Base-by-base conservation (phyloP, 2,797 vertebrate genomes). In the Poecilia gillii region DNA sequence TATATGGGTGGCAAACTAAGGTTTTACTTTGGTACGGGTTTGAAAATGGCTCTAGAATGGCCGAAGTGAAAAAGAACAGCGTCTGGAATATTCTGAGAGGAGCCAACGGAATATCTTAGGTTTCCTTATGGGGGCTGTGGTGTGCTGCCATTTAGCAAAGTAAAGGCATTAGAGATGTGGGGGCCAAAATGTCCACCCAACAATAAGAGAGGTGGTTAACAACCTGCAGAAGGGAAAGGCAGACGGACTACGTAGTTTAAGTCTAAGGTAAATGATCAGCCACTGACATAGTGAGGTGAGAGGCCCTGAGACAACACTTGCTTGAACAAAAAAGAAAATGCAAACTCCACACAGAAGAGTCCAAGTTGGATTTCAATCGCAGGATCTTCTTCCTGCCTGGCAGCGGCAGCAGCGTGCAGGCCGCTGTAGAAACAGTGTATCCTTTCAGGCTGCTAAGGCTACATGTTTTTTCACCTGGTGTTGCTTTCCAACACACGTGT, bases 91-190 rank as follows among this genome's bases (percentile, higher is more conserved):
- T 83, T 79, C 82, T 76, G 81, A 85, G 72, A 79, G 83, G 85
- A 89, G 80, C 82, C 80, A 36, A 79, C 53, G 53, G 85, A 87
- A 87, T 68, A 88, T 66, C 85, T 83, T 57, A 53, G 87, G 88
- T 86, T 87, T 88, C 83, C 82, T 90, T 85, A 92, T 92, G 93
- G 87, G 90, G 47, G 14, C 77, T 92, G 92, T 83, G 92, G 92
- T 95, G 90, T 85, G 83, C 81, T 89, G 36, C 89, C 73, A 87
- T 91, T 91, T 93, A 91, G 93, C 91, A 92, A 93, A 94, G 88
- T 91, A 33, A 1, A 1, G 89, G 87, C 94, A 94, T 91, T 90
- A 86, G 90, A 93, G 88, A 84, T 86, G 46, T 33, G 28, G 87
- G 90, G 90, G 89, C 92, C 85, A 90, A 77, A 80, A 76, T 84